Evolutionary conservation across 2,888 invertebrate genomes (phyloP), one percentile per base, ranked within the genome.

Genomic region (Congeria kusceri): DNA sequence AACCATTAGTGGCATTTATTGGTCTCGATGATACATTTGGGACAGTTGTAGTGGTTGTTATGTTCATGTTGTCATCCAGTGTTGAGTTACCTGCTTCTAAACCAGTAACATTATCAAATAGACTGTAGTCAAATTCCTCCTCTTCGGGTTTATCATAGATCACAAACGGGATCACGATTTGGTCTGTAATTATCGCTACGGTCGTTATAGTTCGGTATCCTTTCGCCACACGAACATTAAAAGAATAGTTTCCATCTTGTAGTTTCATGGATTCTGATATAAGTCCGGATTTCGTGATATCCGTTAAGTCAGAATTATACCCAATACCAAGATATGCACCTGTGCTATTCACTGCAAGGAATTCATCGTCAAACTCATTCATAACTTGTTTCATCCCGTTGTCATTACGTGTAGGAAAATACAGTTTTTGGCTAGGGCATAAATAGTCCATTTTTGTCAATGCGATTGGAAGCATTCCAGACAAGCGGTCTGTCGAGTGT

Each of bases 321-420:
- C 81, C 81, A 11, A 81, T 71, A 11, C 81, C 81, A 29, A 81
- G 69, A 56, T 65, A 81, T 23, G 74, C 81, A 39, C 81, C 81
- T 5, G 58, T 65, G 27, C 23, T 56, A 29, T 78, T 78, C 18
- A 78, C 39, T 3, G 49, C 46, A 18, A 25, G 25, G 46, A 72
- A 81, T 3, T 77, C 74, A 15, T 71, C 61, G 18, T 70, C 66
- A 44, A 71, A 81, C 3, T 57, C 56, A 23, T 9, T 20, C 20
- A 53, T 20, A 23, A 53, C 11, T 23, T 39, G n/a, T 68, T 32
- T n/a, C 53, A 53, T 53, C 18, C 53, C n/a, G 18, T 11, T n/a
- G 53, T 53, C 53, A 9, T 9, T 5, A 20, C 53, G 9, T 23
- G n/a, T 20, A 25, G 53, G 82, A 61, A 68, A 73, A 39, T 56